Percentiles rank a stretch among this genome's conserved stretches.
These are phyloP conservation scores for Drosophila ogumai DNA, from an alignment of 1,140 invertebrate species.

Conservation along the genomic window DNA sequence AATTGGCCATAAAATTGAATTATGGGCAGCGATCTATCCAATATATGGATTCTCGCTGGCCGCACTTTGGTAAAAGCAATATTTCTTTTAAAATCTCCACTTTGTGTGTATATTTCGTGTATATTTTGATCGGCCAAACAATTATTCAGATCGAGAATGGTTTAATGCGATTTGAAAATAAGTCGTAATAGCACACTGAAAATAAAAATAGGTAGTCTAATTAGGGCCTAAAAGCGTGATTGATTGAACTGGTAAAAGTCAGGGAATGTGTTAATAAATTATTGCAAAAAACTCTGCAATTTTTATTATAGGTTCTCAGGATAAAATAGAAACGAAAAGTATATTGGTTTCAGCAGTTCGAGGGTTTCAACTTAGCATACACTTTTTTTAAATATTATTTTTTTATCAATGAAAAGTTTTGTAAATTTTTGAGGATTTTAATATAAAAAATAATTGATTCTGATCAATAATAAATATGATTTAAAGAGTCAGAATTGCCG, in stretches of 20 bases:
- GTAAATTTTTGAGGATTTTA: no score
- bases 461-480: no score
- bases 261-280: neutral
- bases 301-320: neutral
- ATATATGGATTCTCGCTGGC: slow-evolving; percentile 31
- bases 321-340: neutral
- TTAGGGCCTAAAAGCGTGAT: slow-evolving; percentile 3
- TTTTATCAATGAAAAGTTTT: no score
- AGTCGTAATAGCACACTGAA: slow-evolving; percentile 5
- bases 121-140: slow-evolving; percentile 42
- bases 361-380: no score
- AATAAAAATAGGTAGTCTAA: slow-evolving; percentile 14
- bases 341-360: neutral
- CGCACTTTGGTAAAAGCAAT: slow-evolving; percentile 38
- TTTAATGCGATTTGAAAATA: slow-evolving; percentile 18
- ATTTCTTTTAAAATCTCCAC: slow-evolving; percentile 19
- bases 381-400: no score
- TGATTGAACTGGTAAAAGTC: no score
- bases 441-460: no score
- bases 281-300: neutral
- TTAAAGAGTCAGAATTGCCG: no score
- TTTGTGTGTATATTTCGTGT: slow-evolving; percentile 8
- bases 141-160: slow-evolving; percentile 8
- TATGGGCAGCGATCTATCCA: slow-evolving; percentile 40
- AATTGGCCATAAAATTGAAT: slow-evolving; percentile 68